Evolutionary conservation across 2,797 vertebrate species (phyloP).

Genomic region (Podargus strigoides): DNA sequence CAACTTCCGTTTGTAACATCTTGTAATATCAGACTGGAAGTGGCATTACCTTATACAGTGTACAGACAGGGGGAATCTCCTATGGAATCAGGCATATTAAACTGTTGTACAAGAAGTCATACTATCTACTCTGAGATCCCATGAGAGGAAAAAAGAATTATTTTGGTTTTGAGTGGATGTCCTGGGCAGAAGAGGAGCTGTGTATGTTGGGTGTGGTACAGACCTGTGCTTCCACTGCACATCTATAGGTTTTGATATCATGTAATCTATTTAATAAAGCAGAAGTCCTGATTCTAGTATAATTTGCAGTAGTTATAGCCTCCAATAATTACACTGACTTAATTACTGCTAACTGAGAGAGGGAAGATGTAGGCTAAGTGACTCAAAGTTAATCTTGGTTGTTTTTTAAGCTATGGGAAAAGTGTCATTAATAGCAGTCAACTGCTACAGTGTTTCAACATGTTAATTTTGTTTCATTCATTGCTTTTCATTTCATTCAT

Average conservation of each 20-base stretch:
- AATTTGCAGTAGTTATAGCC: background rate
- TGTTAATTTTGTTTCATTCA: background rate
- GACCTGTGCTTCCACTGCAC: background rate
- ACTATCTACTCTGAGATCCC: background rate
- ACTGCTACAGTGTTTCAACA: background rate
- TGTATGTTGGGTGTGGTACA: background rate
- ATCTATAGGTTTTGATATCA: background rate
- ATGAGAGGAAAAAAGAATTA: background rate
- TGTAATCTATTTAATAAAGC: background rate
- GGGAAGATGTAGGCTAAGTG: background rate
- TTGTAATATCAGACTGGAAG: background rate
- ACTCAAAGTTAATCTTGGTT: background rate
- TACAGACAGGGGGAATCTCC: background rate
- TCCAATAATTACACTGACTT: background rate
- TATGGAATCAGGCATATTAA: background rate
- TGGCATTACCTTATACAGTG: background rate
- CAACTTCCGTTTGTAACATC: background rate
- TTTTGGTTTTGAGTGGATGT: background rate
- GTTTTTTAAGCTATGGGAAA: background rate
- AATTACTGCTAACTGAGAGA: background rate
- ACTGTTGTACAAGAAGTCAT: background rate
- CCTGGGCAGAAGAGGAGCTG: background rate
- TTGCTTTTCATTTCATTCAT: background rate
- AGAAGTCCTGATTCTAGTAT: background rate
- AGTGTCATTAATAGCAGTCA: background rate